Percentiles rank a stretch among this genome's conserved stretches.
phyloP scores from a whole-genome alignment of 2,113 vertebrate species.

The Corythornis vintsioides region DNA sequence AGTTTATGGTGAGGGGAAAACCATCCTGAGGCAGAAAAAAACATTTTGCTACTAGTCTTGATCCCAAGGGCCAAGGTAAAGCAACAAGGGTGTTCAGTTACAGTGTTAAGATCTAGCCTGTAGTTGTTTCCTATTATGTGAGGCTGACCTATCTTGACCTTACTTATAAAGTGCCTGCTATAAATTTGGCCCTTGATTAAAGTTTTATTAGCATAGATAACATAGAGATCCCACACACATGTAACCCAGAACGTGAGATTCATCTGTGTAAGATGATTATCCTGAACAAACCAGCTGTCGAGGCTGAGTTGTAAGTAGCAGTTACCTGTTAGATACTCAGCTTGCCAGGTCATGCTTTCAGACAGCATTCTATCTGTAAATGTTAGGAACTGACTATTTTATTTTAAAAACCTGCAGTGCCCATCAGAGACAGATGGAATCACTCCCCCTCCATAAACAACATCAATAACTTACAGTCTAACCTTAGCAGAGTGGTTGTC shows the following conservation, averaged over 20 bases:
- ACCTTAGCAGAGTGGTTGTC: constrained; percentile 1
- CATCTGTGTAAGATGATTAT: constrained; percentile 79
- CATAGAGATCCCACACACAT: constrained; percentile 70
- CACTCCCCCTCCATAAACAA: constrained; percentile 48
- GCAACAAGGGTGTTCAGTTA: constrained; percentile 88
- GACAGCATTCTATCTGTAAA: not conserved
- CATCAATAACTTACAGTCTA: constrained; percentile 12
- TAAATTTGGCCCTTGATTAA: constrained; percentile 78
- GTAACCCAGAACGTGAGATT: constrained; percentile 69
- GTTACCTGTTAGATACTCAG: constrained; percentile 41
- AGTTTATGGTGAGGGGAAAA: constrained; percentile 23
- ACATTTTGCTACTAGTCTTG: constrained; percentile 78
- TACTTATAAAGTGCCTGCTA: constrained; percentile 75
- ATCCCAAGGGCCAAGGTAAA: constrained; percentile 75
- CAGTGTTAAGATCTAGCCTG: constrained; percentile 77
- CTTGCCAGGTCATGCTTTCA: constrained; percentile 16
- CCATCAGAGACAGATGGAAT: constrained; percentile 42
- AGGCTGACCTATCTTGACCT: constrained; percentile 84
- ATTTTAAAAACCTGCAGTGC: not conserved
- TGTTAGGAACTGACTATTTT: not conserved
- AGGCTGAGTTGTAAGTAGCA: constrained; percentile 43
- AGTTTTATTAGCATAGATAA: constrained; percentile 89
- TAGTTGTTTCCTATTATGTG: constrained; percentile 91
- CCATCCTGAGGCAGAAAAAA: constrained; percentile 36
- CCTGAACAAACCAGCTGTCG: constrained; percentile 82